These are phyloP conservation scores for Cataglyphis altisquamis DNA, from an alignment of 2,888 invertebrate genomes.

Conservation along the genomic window DNA sequence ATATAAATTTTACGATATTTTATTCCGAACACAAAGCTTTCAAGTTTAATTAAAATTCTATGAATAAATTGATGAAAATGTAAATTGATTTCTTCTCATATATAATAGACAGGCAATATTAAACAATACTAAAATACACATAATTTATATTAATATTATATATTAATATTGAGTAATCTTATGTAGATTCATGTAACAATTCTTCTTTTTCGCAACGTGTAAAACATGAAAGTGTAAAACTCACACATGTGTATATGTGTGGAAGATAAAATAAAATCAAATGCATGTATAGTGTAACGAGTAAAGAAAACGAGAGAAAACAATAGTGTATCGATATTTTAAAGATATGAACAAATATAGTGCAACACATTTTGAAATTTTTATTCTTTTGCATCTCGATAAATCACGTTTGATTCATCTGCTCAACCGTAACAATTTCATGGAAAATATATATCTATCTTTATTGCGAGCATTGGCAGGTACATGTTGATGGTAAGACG, in stretches of 20 bases:
- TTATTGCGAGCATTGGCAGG: background rate
- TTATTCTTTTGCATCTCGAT: background rate
- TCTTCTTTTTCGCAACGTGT: background rate
- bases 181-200: constrained; percentile 3
- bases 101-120: background rate
- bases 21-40: background rate
- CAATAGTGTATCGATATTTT: background rate
- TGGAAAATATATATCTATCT: background rate
- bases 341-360: background rate
- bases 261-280: background rate
- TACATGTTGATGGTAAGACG: background rate
- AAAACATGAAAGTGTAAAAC: background rate
- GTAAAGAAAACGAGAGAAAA: background rate
- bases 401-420: constrained; percentile 5
- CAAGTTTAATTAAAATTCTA: constrained; percentile 14
- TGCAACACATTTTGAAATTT: background rate
- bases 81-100: background rate
- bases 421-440: background rate
- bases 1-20: background rate
- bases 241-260: background rate
- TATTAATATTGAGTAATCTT: background rate
- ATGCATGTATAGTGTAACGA: background rate
- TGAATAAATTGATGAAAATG: background rate
- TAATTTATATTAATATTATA: background rate
- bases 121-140: background rate